Conservation (phyloP, 1,140 invertebrate genomes). For the Battus philenor region DNA sequence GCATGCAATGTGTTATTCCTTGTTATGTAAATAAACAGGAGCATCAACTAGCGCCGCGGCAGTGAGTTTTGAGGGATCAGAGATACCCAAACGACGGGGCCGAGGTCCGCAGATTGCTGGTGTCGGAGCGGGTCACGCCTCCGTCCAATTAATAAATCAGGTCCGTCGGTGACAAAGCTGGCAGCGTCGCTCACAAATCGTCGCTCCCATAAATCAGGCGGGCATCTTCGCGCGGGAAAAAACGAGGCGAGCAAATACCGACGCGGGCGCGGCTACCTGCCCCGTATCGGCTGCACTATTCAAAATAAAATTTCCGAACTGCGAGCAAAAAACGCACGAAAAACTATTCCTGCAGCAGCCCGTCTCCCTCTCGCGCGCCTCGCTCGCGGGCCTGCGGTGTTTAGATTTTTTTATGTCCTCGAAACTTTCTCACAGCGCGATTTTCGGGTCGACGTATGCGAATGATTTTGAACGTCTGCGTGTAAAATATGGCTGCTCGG, state of each 20-base stretch:
- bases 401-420: slow-evolving; percentile 6
- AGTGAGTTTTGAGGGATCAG: slow-evolving; percentile 17
- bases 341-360: slow-evolving; percentile 42
- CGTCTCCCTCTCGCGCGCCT: slow-evolving; percentile 15
- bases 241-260: slow-evolving; percentile 68
- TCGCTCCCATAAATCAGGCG: slow-evolving; percentile 68
- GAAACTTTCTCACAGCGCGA: slow-evolving; percentile 17
- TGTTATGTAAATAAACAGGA: too few species aligned
- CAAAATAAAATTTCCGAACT: slow-evolving; percentile 70
- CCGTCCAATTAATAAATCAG: slow-evolving; percentile 67
- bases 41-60: background rate
- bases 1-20: background rate
- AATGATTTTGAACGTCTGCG: slow-evolving; percentile 7
- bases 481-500: slow-evolving; percentile 2
- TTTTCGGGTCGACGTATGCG: slow-evolving; percentile 16
- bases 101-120: slow-evolving; percentile 45
- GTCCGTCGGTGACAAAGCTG: slow-evolving; percentile 67
- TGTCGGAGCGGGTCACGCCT: slow-evolving; percentile 47
- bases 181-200: slow-evolving; percentile 71
- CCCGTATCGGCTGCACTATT: slow-evolving; percentile 69
- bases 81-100: slow-evolving; percentile 33
- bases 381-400: slow-evolving; percentile 21
- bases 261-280: slow-evolving; percentile 53
- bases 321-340: slow-evolving; percentile 68
- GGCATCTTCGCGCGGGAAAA: slow-evolving; percentile 61